Evolutionary conservation across 2,888 invertebrate species (phyloP).

Genomic region (Operophtera brumata): DNA sequence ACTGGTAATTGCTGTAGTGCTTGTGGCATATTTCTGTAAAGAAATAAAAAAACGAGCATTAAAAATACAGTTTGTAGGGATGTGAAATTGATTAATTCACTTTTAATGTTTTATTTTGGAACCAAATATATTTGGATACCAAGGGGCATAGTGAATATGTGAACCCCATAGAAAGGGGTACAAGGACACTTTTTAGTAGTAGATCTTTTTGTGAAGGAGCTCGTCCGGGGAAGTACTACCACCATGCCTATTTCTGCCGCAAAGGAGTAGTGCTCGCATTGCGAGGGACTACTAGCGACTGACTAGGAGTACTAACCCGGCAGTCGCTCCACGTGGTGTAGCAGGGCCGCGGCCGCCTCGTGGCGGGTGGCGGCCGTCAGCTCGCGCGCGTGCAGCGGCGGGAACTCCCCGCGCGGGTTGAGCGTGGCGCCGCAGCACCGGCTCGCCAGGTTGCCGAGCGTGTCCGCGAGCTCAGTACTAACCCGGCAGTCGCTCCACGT

Average conservation of each 20-base stretch:
- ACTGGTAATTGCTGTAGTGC: constrained; percentile 87
- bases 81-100: too few relatives aligned
- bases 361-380: constrained; percentile 48
- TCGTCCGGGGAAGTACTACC: too few relatives aligned
- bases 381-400: constrained; percentile 75
- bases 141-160: too few relatives aligned
- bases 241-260: too few relatives aligned
- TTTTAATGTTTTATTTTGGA: too few relatives aligned
- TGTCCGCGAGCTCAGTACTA: not conserved
- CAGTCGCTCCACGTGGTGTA: constrained; percentile 39
- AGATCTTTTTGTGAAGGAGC: too few relatives aligned
- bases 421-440: constrained; percentile 88
- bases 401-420: constrained; percentile 89
- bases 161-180: too few relatives aligned
- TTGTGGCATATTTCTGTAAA: constrained; percentile 81
- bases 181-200: too few relatives aligned
- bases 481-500: constrained; percentile 20
- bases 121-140: too few relatives aligned
- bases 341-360: constrained; percentile 76
- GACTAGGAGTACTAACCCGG: constrained; percentile 19
- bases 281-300: too few relatives aligned
- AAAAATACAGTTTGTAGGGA: too few relatives aligned
- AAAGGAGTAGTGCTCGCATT: too few relatives aligned
- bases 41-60: not conserved
- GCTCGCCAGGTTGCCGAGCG: constrained; percentile 89